phyloP scores from a whole-genome alignment of 2,888 invertebrate species.

The Acanthopleura granulata region DNA sequence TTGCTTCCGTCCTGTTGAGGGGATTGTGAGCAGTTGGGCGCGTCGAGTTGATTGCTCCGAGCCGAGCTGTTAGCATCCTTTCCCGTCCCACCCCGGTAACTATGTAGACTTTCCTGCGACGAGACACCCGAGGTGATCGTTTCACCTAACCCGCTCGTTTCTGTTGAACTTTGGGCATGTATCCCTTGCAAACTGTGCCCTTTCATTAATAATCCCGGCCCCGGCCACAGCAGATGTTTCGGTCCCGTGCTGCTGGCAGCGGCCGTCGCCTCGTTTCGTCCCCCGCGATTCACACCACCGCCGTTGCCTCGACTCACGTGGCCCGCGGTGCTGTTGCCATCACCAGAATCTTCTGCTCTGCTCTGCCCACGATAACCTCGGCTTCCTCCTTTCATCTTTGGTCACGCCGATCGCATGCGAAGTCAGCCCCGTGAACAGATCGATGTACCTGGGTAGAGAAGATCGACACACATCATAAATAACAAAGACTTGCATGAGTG shows the following conservation, averaged over 20 bases:
- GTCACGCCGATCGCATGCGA: no score
- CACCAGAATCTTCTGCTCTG: no score
- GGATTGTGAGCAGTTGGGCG: background rate
- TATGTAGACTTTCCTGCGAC: constrained; percentile 57
- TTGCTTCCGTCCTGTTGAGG: no score
- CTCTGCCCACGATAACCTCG: no score
- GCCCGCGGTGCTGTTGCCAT: no score
- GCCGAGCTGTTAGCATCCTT: background rate
- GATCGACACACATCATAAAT: no score
- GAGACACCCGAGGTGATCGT: constrained; percentile 58
- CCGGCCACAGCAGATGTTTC: constrained; percentile 33
- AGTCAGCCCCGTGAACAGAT: no score
- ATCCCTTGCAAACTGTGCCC: constrained; percentile 46
- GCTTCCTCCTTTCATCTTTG: no score
- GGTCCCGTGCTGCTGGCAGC: background rate
- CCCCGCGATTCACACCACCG: background rate
- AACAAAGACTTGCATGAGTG: no score
- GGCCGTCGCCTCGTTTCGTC: background rate
- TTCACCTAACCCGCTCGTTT: constrained; percentile 60
- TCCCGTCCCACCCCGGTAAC: constrained; percentile 23
- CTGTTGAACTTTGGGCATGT: constrained; percentile 60
- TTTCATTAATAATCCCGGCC: constrained; percentile 33
- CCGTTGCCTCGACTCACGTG: no score
- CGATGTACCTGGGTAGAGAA: no score
- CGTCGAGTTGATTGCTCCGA: background rate